These are phyloP conservation scores for Carlito syrichta DNA, from an alignment of 2,113 vertebrate species.

Conservation along the genomic window DNA sequence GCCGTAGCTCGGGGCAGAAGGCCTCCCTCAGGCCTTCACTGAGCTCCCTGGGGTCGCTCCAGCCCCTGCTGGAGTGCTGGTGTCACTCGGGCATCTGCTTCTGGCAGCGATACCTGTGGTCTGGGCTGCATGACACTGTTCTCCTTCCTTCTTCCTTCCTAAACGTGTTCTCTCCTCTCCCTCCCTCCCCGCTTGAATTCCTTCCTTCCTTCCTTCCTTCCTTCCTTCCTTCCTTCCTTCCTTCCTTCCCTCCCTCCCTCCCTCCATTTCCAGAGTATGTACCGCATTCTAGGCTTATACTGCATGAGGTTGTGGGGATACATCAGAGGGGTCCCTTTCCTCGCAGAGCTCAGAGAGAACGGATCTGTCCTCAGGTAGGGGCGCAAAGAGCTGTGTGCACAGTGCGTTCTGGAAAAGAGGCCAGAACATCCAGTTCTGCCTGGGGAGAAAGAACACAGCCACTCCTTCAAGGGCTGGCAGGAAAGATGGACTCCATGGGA, in stretches of 20 bases:
- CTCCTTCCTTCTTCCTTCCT: too few relatives aligned
- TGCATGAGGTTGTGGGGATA: neutral
- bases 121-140: neutral
- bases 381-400: neutral
- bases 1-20: neutral
- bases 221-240: neutral
- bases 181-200: too few relatives aligned
- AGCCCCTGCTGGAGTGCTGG: neutral
- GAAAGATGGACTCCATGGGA: rapidly evolving
- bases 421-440: too few relatives aligned
- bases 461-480: neutral
- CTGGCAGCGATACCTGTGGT: neutral
- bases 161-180: too few relatives aligned
- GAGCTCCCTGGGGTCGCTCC: neutral
- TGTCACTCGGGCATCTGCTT: neutral
- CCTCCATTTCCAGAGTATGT: neutral
- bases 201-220: neutral
- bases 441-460: neutral
- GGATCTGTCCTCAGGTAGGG: neutral
- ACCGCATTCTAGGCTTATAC: neutral
- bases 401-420: neutral
- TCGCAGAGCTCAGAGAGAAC: neutral
- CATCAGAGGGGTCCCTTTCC: neutral
- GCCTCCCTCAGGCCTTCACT: neutral
- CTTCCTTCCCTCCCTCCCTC: too few relatives aligned